phyloP scores from a whole-genome alignment of 2,797 vertebrate genomes.

The Brotula barbata region DNA sequence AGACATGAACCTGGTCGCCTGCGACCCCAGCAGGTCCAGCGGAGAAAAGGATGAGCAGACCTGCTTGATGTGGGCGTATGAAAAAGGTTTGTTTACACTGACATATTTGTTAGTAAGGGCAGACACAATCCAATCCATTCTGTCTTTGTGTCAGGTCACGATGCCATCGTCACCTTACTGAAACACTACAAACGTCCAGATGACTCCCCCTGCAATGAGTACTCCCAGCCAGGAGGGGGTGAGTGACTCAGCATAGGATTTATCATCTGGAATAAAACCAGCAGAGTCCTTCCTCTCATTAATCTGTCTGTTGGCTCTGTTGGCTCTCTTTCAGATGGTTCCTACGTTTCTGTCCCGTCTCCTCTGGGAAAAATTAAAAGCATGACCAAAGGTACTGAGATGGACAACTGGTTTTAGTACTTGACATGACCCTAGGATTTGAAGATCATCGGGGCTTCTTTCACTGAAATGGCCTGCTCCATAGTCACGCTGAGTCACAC shows the following conservation, averaged over 20 bases:
- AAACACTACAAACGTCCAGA: constrained; percentile 96
- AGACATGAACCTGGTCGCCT: constrained; percentile 96
- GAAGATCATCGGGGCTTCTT: no score
- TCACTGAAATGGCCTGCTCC: no score
- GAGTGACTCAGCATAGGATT: constrained; percentile 31
- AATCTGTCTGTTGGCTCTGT: constrained; percentile 18
- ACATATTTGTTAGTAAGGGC: background rate
- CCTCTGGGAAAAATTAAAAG: constrained; percentile 97
- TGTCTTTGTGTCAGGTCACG: constrained; percentile 81
- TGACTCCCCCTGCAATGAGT: constrained; percentile 92
- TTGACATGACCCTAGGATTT: no score
- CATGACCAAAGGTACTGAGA: constrained; percentile 94
- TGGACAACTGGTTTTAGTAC: no score
- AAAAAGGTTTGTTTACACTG: constrained; percentile 83
- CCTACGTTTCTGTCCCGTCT: constrained; percentile 94
- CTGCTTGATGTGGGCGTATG: constrained; percentile 98
- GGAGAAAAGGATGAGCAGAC: constrained; percentile 98
- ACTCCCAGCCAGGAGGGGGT: constrained; percentile 97
- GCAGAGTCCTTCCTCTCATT: background rate
- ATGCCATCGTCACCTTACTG: constrained; percentile 93
- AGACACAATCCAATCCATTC: background rate
- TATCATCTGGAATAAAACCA: constrained; percentile 3
- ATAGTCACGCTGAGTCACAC: no score
- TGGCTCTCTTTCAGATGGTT: constrained; percentile 84
- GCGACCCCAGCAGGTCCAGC: constrained; percentile 94